These are phyloP conservation scores for Apoda limacodes DNA, from an alignment of 2,888 invertebrate species.

Conservation along the genomic window DNA sequence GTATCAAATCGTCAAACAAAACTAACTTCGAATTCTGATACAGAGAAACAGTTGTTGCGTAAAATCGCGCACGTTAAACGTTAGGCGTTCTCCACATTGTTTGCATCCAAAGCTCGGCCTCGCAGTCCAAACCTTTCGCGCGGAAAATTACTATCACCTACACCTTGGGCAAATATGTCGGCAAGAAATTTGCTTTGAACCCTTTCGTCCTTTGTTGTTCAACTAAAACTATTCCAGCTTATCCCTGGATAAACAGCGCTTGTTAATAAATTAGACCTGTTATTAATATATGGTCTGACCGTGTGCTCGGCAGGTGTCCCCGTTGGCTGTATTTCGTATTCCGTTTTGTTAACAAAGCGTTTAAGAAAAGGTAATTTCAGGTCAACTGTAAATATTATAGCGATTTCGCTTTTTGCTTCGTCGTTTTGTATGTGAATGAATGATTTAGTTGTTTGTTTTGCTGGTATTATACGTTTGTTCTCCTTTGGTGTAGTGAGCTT, in stretches of 20 bases:
- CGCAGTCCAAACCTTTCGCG: conserved; percentile 61
- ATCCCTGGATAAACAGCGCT: conserved; percentile 68
- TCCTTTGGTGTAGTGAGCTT: too few relatives aligned
- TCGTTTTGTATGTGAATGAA: conserved; percentile 37
- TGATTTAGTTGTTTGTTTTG: too few relatives aligned
- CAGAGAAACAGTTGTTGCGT: conserved; percentile 33
- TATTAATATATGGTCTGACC: conserved; percentile 68
- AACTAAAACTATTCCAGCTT: conserved; percentile 70
- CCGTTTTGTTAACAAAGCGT: conserved; percentile 55
- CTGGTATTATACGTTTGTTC: too few relatives aligned
- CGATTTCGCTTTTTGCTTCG: conserved; percentile 51
- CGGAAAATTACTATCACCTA: conserved; percentile 69
- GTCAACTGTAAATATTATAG: conserved; percentile 60
- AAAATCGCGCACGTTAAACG: conserved; percentile 49
- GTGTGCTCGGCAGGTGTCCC: conserved; percentile 61
- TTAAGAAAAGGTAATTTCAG: conserved; percentile 54
- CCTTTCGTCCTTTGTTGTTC: conserved; percentile 66
- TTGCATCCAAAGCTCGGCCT: conserved; percentile 44
- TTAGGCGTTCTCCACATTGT: conserved; percentile 28
- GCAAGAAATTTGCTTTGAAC: conserved; percentile 70
- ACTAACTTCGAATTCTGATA: conserved; percentile 41
- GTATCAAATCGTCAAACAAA: conserved; percentile 27
- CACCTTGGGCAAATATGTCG: conserved; percentile 69
- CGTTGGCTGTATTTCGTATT: conserved; percentile 41
- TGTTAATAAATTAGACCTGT: conserved; percentile 67